Evolutionary conservation across 2,888 invertebrate genomes (phyloP).

Genomic region (Meteorus colon): DNA sequence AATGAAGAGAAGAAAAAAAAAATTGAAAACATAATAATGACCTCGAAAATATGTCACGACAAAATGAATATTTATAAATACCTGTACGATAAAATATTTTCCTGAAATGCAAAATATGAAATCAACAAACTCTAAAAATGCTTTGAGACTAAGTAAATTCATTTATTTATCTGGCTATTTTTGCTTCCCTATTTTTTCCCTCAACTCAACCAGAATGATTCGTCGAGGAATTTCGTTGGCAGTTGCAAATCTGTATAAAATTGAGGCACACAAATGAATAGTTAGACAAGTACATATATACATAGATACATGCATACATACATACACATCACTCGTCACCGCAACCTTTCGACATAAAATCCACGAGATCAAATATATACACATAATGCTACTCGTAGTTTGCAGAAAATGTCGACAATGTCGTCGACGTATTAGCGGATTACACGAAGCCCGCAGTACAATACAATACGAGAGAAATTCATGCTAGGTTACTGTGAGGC

Average conservation of each 20-base stretch:
- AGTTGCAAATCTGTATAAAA: neutral
- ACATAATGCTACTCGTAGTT: neutral
- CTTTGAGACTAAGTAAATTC: neutral
- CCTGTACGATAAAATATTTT: neutral
- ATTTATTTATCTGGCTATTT: neutral
- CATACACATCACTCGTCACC: neutral
- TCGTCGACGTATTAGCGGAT: slow-evolving; percentile 59
- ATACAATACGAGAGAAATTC: neutral
- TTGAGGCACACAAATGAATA: neutral
- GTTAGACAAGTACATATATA: slow-evolving; percentile 3
- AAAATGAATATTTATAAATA: neutral
- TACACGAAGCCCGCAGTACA: slow-evolving; percentile 44
- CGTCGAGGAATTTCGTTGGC: neutral
- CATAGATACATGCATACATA: neutral
- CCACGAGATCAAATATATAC: neutral
- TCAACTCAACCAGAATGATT: neutral
- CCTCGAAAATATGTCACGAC: no score
- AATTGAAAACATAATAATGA: no score
- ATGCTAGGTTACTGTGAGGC: neutral
- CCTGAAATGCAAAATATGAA: neutral
- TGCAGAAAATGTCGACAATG: slow-evolving; percentile 48
- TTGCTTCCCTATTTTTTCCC: neutral
- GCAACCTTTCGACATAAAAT: neutral
- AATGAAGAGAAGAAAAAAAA: neutral
- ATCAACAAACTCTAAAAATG: neutral